A percentile compares a stretch with the other conserved stretches of the same genome.
Evolutionary conservation across 2,113 vertebrate genomes (phyloP).

Genomic region (Dipodomys merriami): DNA sequence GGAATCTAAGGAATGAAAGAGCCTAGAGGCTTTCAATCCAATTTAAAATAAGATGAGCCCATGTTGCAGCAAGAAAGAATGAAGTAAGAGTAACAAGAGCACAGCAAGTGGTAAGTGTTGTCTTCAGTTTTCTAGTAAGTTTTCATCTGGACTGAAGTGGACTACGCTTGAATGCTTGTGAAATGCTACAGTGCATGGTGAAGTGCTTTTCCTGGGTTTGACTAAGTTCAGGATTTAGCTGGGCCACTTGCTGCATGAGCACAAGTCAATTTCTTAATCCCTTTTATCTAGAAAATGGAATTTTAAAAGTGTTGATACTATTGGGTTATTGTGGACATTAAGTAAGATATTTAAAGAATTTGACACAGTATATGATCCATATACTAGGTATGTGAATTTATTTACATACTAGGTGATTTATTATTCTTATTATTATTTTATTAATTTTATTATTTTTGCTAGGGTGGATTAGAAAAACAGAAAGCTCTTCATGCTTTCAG

Average conservation of each 20-base stretch:
- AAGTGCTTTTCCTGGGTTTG: neutral
- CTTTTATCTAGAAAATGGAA: constrained; percentile 50
- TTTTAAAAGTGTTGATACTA: constrained; percentile 14
- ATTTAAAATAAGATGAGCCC: neutral
- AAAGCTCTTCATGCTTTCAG: neutral
- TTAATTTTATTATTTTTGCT: constrained; percentile 59
- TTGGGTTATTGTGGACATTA: constrained; percentile 38
- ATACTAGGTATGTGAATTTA: neutral
- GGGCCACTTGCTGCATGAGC: neutral
- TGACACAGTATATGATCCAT: constrained; percentile 12
- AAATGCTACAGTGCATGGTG: neutral
- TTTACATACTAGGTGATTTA: no score
- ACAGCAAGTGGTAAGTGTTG: neutral
- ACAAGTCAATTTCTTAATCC: constrained; percentile 46
- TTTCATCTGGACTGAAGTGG: neutral
- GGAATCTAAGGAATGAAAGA: constrained; percentile 7
- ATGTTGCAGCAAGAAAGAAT: neutral
- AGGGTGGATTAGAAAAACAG: constrained; percentile 31
- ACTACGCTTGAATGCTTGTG: neutral
- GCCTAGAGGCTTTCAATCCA: neutral
- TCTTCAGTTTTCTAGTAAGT: neutral
- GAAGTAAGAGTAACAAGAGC: neutral
- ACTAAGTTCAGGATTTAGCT: neutral
- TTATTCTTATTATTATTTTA: no score
- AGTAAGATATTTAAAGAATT: constrained; percentile 60